Conservation (phyloP, 2,797 vertebrate genomes). For the Linurgus olivaceus region DNA sequence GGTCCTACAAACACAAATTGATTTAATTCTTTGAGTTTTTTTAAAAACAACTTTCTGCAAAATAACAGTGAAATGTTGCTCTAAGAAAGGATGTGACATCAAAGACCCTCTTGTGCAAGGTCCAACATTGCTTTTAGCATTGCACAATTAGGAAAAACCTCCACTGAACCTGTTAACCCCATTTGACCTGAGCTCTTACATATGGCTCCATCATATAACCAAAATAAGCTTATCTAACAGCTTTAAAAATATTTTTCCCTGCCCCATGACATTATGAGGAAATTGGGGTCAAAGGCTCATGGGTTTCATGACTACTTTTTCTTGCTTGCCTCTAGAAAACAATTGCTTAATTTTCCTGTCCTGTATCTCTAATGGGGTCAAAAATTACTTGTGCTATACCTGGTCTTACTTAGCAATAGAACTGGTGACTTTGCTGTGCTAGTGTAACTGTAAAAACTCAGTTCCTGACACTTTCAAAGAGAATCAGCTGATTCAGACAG, state of each 20-base stretch:
- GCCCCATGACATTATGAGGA: not conserved
- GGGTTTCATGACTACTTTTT: not conserved
- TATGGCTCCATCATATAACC: not conserved
- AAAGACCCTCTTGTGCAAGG: not conserved
- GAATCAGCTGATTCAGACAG: not conserved
- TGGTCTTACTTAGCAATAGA: not conserved
- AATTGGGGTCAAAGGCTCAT: not conserved
- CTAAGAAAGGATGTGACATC: not conserved
- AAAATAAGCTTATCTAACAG: not conserved
- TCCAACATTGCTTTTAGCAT: not conserved
- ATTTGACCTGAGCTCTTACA: not conserved
- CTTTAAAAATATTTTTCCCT: not conserved
- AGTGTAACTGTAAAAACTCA: not conserved
- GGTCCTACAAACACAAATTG: not conserved
- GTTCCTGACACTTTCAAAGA: not conserved
- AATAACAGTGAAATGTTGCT: not conserved
- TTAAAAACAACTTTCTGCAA: not conserved
- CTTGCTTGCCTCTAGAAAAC: not conserved
- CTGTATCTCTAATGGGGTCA: not conserved
- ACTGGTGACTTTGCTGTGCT: not conserved
- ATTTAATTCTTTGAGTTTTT: accelerated
- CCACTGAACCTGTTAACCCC: not conserved
- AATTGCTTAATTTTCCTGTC: not conserved
- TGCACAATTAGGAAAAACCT: not conserved
- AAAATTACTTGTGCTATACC: not conserved